These are phyloP conservation scores for Carassius auratus DNA, from an alignment of 2,113 vertebrate species.

Conservation along the genomic window DNA sequence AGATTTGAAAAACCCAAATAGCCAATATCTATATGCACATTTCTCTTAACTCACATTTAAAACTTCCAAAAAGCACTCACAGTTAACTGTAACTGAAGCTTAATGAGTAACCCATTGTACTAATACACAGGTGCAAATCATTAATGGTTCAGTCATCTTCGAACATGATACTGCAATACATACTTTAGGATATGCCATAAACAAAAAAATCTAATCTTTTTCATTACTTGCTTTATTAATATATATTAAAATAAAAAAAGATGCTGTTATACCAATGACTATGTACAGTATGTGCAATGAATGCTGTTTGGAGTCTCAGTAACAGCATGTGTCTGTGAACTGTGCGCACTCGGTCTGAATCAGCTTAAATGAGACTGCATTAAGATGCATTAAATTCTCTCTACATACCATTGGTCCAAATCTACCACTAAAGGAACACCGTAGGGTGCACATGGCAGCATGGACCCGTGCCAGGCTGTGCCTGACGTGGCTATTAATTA, in stretches of 20 bases:
- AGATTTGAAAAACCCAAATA: no score
- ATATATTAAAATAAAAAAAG: no score
- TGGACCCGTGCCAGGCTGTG: neutral
- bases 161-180: neutral
- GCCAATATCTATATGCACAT: neutral
- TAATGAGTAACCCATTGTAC: neutral
- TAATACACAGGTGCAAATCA: neutral
- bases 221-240: neutral
- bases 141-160: no score
- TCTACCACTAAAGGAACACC: slow-evolving; percentile 15
- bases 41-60: neutral
- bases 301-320: neutral
- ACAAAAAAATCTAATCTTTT: neutral
- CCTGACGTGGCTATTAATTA: slow-evolving; percentile 48
- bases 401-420: neutral
- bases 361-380: slow-evolving; percentile 6
- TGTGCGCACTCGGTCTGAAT: neutral
- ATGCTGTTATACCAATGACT: neutral
- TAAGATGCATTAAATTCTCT: slow-evolving; percentile 25
- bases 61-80: no score
- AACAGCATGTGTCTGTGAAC: neutral
- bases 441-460: neutral
- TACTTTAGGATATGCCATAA: neutral
- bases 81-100: neutral
- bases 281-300: neutral